Base-by-base conservation (phyloP, 2,888 invertebrate species). In the Anthophora plumipes region DNA sequence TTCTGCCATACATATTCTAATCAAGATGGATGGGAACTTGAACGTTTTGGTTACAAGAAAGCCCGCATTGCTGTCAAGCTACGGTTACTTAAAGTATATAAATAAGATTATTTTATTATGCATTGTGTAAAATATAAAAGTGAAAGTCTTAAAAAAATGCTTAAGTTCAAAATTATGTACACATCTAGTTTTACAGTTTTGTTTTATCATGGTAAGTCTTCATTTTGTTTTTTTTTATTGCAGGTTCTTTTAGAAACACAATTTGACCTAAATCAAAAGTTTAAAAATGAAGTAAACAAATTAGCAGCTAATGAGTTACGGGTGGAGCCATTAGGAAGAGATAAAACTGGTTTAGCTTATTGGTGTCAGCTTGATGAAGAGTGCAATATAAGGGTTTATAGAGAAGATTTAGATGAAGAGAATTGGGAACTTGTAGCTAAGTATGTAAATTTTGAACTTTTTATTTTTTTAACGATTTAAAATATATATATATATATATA, bases 371-470 rank as follows among this genome's bases (percentile, higher is more conserved):
- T 97, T 74, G 98, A 99, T 93, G 96, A 96, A 83, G 97, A 97
- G 78, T 97, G 97, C 89, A 98, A 98, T 93, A 95, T 99, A 82
- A 95, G 98, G 84, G 96, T 99, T 61, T 99, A 98, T 93, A 96
- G 97, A 91, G 99, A 99, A 94, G 98, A 99, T 92, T 96, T 97
- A 85, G 99, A 99, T 93, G 99, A 99, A 92, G 98, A 99, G 93
- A 97, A 97, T 17, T 99, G 98, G 98, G 96, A 97, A 91, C 95
- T 98, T 60, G 97, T 99, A 82, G 98, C 98, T 82, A 97, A 96
- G 97, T 97, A 20, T 31, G 20, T 17, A 52, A 22, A n/a, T 57
- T n/a, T 48, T 72, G 20, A 17, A 43, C 22, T 68, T 46, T 11
- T 9, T 69, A 50, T 46, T 22, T 59, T 12, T 48, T 39, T 78